Evolutionary conservation across 2,797 vertebrate species (phyloP).

Genomic region (Taeniopygia guttata): DNA sequence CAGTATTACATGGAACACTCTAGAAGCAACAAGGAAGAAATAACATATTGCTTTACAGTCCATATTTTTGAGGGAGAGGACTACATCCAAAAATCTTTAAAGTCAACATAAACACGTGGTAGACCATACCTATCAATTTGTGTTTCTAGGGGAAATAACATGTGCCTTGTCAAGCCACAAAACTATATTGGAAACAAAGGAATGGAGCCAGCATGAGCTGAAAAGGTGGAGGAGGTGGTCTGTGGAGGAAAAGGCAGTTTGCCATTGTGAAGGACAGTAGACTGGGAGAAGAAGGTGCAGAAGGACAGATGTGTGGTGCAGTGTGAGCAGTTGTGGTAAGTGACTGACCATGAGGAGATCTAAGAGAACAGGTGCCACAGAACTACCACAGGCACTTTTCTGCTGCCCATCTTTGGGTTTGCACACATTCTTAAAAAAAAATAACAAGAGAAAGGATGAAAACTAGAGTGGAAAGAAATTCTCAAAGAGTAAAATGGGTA

Average conservation of each 20-base stretch:
- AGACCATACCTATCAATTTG: slow-evolving; percentile 3
- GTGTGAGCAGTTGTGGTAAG: not conserved
- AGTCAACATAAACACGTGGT: slow-evolving; percentile 5
- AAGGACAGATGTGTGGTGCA: not conserved
- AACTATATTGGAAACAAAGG: not conserved
- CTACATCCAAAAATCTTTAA: slow-evolving; percentile 32
- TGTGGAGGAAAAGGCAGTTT: not conserved
- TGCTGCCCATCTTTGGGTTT: not conserved
- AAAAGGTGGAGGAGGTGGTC: not conserved
- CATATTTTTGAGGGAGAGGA: slow-evolving; percentile 28
- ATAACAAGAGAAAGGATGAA: not conserved
- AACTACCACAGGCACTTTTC: not conserved
- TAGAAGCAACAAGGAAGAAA: slow-evolving; percentile 59
- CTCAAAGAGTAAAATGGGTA: not conserved
- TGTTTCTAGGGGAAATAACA: not conserved
- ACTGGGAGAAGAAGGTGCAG: not conserved
- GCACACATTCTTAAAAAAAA: not conserved
- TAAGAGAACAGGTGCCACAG: not conserved
- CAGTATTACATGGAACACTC: slow-evolving; percentile 44
- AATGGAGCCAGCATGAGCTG: not conserved
- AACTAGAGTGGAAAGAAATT: not conserved
- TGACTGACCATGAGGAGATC: not conserved
- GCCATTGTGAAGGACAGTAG: not conserved
- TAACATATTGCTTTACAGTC: slow-evolving; percentile 57
- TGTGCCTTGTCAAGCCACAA: not conserved